Conservation (phyloP, 2,888 invertebrate genomes). For the Helleia helle region DNA sequence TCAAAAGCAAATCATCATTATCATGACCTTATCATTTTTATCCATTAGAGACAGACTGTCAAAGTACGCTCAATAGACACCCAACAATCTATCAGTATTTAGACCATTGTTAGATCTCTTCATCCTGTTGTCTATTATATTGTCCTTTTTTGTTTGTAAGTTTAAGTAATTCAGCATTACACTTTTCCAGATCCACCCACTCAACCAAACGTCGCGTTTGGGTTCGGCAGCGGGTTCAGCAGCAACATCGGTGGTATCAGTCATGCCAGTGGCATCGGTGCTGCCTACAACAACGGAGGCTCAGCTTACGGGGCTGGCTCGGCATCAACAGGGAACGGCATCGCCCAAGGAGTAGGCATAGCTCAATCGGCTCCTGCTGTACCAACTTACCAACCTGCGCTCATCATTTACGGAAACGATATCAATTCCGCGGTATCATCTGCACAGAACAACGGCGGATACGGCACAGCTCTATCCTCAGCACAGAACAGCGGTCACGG, state of each 20-base stretch:
- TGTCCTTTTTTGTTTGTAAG: no score
- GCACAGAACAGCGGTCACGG: conserved; percentile 31
- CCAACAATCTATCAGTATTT: no score
- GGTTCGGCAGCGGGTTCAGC: conserved; percentile 55
- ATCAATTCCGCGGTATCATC: conserved; percentile 24
- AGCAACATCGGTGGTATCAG: conserved; percentile 57
- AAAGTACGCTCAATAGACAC: no score
- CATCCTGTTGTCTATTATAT: no score
- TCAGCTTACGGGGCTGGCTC: conserved; percentile 45
- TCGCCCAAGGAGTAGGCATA: conserved; percentile 44
- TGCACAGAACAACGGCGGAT: conserved; percentile 32
- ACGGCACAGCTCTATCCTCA: conserved; percentile 35
- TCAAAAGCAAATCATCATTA: no score
- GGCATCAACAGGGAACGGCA: conserved; percentile 30
- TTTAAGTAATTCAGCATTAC: no score
- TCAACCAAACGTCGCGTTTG: conserved; percentile 49
- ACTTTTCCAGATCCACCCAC: conserved; percentile 26
- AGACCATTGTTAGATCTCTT: no score
- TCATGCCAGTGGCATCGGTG: conserved; percentile 48
- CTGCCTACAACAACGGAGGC: conserved; percentile 45
- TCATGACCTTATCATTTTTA: no score
- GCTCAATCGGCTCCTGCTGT: conserved; percentile 35
- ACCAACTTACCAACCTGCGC: neutral
- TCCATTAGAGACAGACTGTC: no score
- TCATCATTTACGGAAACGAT: conserved; percentile 2